Base-by-base conservation (phyloP, 2,888 invertebrate genomes). In the Yponomeuta plumbellus region DNA sequence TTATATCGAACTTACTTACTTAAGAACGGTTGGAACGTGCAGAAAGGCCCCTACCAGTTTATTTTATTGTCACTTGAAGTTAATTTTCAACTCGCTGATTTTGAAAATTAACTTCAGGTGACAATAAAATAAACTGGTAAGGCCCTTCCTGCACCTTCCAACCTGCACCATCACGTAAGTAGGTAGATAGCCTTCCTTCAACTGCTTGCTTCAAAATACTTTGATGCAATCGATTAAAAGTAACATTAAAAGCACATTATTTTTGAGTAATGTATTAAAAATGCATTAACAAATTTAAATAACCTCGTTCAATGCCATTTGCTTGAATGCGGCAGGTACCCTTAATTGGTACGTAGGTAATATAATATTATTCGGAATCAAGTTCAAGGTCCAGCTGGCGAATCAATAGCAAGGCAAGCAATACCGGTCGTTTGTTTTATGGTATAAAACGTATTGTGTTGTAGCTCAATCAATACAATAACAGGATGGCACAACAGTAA, bases 331-430 rank as follows among this genome's bases (percentile, higher is more conserved):
- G 5, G 26, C 5, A 34, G 34, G 34, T 34, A 34, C 34, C 34
- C 34, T 34, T 34, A 34, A 34, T 34, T 34, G 34, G 34, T 34
- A 34, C 34, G 34, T 6, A 34, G 8, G 34, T 6, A 34, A 34
- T 34, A 34, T 8, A 34, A 34, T 34, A 34, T 8, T 34, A 11
- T 23, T 23, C 10, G 1, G 11, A 59, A 59, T 59, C 59, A 67
- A 68, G 70, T 68, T 68, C 70, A 70, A 69, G 71, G 71, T 67
- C 56, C 26, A 44, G 52, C 39, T 58, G 56, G 56, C 61, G 56
- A 71, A 71, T 71, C 71, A 67, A 71, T 70, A 70, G 68, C 20
- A 66, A 66, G 66, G 68, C 20, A 66, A 66, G 66, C 67, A 66
- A 61, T 67, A 56, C 40, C 56, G 40, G 39, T 65, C 21, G 39